Evolutionary conservation across 2,888 invertebrate species (phyloP).

Genomic region (Spodoptera littoralis): DNA sequence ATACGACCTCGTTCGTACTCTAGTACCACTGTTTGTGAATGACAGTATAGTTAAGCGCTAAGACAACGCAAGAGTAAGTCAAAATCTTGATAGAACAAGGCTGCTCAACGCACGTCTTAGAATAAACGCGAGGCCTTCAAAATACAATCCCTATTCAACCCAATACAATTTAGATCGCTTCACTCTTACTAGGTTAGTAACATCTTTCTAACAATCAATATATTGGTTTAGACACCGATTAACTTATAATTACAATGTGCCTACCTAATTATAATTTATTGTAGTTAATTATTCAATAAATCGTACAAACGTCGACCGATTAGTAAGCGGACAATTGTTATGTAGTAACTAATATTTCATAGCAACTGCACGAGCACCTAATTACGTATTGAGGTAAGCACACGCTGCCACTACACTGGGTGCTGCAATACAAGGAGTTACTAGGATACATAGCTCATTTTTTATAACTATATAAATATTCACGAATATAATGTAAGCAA

Average conservation of each 20-base stretch:
- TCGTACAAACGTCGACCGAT: slow-evolving; percentile 41
- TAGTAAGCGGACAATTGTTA: slow-evolving; percentile 41
- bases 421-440: slow-evolving; percentile 38
- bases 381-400: slow-evolving; percentile 46
- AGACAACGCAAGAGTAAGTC: slow-evolving; percentile 63
- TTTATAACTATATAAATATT: neutral
- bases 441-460: slow-evolving; percentile 15
- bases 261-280: slow-evolving; percentile 21
- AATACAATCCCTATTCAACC: slow-evolving; percentile 18
- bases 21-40: slow-evolving; percentile 40
- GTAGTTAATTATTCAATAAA: slow-evolving; percentile 28
- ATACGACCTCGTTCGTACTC: slow-evolving; percentile 70
- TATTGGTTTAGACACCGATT: no score
- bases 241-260: slow-evolving; percentile 6
- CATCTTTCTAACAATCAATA: neutral
- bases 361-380: slow-evolving; percentile 31
- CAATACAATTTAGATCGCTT: slow-evolving; percentile 14
- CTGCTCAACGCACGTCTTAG: slow-evolving; percentile 65
- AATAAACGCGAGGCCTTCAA: slow-evolving; percentile 58
- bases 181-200: slow-evolving; percentile 7
- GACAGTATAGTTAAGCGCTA: slow-evolving; percentile 80
- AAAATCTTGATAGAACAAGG: slow-evolving; percentile 77
- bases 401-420: slow-evolving; percentile 14
- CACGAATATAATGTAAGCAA: neutral
- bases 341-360: slow-evolving; percentile 47